Evolutionary conservation across 1,140 invertebrate genomes (phyloP), one percentile per base, ranked within the genome.

Genomic region (Asobara japonica): DNA sequence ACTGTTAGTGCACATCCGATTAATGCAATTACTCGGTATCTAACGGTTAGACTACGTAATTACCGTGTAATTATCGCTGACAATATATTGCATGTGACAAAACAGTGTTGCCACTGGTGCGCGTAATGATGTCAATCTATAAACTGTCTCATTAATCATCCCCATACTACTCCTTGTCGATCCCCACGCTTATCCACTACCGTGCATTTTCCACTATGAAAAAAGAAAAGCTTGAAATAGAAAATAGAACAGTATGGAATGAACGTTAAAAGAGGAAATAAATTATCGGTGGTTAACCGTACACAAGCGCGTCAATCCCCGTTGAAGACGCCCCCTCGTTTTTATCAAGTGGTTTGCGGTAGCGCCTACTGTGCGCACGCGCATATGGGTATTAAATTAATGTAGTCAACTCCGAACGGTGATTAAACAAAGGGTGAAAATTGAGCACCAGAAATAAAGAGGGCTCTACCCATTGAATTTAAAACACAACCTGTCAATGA

Each of bases 361-460:
- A 31, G 45, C 48, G 41, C 45, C 13, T 51, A 31, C 45, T 41
- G 27, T 48, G 11, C 25, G 69, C 73, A 75, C 76, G 76, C 76
- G 77, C 77, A 80, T 77, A 74, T 78, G 73, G 75, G 80, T 82
- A 86, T 83, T 80, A 83, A 86, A 86, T 85, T 84, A 84, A 87
- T 84, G 82, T 82, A 83, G 82, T 84, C 82, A 80, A 84, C 81
- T 85, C 79, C 65, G 78, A 79, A 73, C 79, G 67, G 75, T 81
- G 84, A 84, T 86, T 85, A 83, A 87, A 87, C 83, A 87, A 87
- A 87, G 86, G 86, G 84, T 84, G 83, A 85, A 86, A 85, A 84
- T 83, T 80, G 82, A 85, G 83, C 79, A 80, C 76, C 65, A 22
- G 7, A 5, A 18, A 56, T 56, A 20, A 56, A 56, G 22, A 56